phyloP scores from a whole-genome alignment of 2,113 vertebrate species.

The Amblyopsis rosae region DNA sequence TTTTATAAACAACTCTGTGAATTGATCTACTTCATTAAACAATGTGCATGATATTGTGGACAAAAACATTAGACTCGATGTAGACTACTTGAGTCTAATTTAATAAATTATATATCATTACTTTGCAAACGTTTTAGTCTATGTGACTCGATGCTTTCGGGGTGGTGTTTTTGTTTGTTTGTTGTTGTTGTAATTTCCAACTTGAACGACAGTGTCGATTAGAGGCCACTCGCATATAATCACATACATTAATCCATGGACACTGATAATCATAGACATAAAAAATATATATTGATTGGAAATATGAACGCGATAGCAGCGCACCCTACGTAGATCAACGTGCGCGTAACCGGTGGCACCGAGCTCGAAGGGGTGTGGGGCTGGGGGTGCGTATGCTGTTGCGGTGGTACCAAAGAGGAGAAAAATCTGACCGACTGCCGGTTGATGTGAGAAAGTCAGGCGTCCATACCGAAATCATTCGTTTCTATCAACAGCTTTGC shows the following conservation, averaged over 20 bases:
- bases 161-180: no score
- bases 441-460: conserved; percentile 63
- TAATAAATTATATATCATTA: no score
- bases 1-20: conserved; percentile 14
- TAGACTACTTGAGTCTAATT: no score
- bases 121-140: no score
- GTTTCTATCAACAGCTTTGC: not conserved
- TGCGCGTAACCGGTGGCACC: conserved; percentile 62
- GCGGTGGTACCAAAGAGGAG: conserved; percentile 69
- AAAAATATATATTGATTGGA: not conserved
- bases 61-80: not conserved
- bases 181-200: not conserved
- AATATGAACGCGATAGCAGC: conserved; percentile 29
- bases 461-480: conserved; percentile 21
- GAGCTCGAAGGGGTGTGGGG: conserved; percentile 56
- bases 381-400: conserved; percentile 56
- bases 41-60: not conserved
- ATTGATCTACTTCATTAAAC: not conserved
- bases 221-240: no score
- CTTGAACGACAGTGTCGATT: not conserved
- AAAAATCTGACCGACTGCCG: conserved; percentile 63
- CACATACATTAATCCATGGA: no score
- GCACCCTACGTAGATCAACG: conserved; percentile 45
- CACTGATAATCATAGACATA: no score
- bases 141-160: no score